Conservation (phyloP, 2,888 invertebrate species). For the Blomia tropicalis region DNA sequence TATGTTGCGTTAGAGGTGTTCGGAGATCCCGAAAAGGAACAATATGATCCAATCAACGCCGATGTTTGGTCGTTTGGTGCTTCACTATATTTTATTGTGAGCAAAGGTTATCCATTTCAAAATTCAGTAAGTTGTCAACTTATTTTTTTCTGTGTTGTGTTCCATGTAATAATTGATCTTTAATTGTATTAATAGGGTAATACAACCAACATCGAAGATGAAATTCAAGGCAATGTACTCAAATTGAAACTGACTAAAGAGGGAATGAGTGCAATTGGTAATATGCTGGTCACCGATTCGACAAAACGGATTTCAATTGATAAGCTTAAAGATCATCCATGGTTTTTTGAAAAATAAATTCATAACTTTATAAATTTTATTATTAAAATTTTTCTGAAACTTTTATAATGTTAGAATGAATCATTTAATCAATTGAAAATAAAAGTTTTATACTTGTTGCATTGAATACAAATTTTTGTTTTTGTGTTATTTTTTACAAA, state of each 20-base stretch:
- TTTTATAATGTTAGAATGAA: too few relatives aligned
- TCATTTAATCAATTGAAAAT: too few relatives aligned
- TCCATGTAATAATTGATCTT: too few relatives aligned
- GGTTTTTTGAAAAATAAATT: background rate
- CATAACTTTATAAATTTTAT: too few relatives aligned
- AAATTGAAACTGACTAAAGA: background rate
- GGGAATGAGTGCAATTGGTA: background rate
- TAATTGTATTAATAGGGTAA: too few relatives aligned
- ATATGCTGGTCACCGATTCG: background rate
- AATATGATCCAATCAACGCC: conserved; percentile 11
- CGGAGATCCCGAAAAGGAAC: conserved; percentile 7
- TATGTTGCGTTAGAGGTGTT: conserved; percentile 12
- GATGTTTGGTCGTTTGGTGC: conserved; percentile 15
- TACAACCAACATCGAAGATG: background rate
- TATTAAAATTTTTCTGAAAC: too few relatives aligned
- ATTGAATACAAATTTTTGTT: too few relatives aligned
- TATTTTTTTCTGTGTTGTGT: conserved; percentile 1
- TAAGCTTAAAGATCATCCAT: background rate
- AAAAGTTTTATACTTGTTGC: too few relatives aligned
- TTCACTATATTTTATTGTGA: background rate
- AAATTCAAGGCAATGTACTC: conserved; percentile 11
- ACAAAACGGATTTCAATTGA: background rate
- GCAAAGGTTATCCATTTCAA: background rate
- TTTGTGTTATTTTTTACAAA: too few relatives aligned
- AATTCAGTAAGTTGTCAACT: background rate